Evolutionary conservation across 2,797 vertebrate genomes (phyloP).

Genomic region (Sciurus carolinensis): DNA sequence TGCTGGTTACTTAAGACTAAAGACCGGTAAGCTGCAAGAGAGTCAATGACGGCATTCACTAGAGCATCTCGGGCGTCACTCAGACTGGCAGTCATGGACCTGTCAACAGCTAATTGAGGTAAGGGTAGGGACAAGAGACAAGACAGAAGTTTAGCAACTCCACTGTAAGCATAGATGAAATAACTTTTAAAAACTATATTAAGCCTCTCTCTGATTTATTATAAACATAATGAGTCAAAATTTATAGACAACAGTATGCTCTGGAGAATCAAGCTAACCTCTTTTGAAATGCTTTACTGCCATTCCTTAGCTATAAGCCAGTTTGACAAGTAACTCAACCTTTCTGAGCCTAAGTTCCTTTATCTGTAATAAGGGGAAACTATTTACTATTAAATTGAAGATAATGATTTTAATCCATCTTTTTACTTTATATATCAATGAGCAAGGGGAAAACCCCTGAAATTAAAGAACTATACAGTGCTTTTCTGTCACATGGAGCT

Average conservation of each 20-base stretch:
- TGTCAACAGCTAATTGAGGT: slow-evolving; percentile 93
- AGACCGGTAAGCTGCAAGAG: slow-evolving; percentile 93
- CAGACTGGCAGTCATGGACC: slow-evolving; percentile 94
- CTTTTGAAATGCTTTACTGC: not conserved
- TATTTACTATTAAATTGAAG: not conserved
- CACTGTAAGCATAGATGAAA: not conserved
- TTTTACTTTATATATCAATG: not conserved
- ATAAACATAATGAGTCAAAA: not conserved
- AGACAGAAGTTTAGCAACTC: not conserved
- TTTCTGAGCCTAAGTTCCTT: not conserved
- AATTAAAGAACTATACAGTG: slow-evolving; percentile 39
- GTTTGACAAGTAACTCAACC: not conserved
- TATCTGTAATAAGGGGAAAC: not conserved
- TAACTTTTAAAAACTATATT: slow-evolving; percentile 9
- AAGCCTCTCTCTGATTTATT: slow-evolving; percentile 14
- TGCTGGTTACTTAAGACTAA: slow-evolving; percentile 95
- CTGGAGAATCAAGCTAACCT: not conserved
- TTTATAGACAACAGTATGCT: not conserved
- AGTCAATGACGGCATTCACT: slow-evolving; percentile 96
- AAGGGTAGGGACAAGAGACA: not conserved
- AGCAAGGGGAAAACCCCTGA: not conserved
- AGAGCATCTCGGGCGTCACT: slow-evolving; percentile 96
- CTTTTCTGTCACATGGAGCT: not conserved
- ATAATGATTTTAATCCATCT: not conserved
- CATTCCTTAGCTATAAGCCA: not conserved